These are phyloP conservation scores for Clepsis dumicolana DNA, from an alignment of 2,888 invertebrate genomes.

Conservation along the genomic window DNA sequence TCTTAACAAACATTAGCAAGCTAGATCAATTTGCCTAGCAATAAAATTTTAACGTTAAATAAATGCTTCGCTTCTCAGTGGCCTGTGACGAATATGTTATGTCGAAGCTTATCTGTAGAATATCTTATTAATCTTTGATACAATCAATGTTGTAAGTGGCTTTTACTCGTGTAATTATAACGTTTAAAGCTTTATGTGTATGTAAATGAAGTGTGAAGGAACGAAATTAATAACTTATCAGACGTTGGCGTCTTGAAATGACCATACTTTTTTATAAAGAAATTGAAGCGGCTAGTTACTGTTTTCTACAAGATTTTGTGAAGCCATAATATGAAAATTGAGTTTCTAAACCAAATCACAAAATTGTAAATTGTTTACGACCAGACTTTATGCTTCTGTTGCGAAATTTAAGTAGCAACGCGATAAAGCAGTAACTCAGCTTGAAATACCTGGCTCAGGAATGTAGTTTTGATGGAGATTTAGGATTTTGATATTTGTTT, in stretches of 20 bases:
- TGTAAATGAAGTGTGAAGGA: neutral
- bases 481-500: neutral
- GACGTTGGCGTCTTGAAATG: no score
- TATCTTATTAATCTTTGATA: neutral
- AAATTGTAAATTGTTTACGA: conserved; percentile 66
- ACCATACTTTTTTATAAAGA: no score
- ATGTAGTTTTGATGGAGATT: conserved; percentile 26
- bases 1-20: neutral
- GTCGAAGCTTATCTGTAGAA: no score
- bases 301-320: no score
- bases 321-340: conserved; percentile 5
- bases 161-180: no score
- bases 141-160: neutral
- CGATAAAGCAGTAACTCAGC: conserved; percentile 52
- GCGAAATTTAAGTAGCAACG: conserved; percentile 65
- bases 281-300: no score
- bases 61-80: neutral
- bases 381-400: conserved; percentile 69
- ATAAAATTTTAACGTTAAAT: neutral
- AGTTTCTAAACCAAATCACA: conserved; percentile 63
- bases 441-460: conserved; percentile 49
- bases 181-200: neutral
- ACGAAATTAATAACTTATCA: neutral
- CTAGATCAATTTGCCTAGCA: neutral
- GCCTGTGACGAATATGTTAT: no score